Conservation (phyloP, 2,797 vertebrate genomes). For the Gadopsis bispinosus region DNA sequence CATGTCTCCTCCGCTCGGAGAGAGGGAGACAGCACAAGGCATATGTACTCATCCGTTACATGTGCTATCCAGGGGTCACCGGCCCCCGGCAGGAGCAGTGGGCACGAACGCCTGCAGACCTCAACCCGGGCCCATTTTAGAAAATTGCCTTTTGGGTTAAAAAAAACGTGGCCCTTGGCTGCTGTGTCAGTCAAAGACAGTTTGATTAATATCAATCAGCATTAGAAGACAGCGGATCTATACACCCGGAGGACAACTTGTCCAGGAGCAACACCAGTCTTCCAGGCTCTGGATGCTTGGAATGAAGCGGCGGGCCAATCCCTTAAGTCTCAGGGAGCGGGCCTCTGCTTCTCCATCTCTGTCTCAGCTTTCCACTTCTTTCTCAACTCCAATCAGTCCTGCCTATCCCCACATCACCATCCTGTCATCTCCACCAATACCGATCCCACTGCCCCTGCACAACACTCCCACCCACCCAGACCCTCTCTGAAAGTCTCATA, state of each 20-base stretch:
- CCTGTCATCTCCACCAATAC: slow-evolving; percentile 73
- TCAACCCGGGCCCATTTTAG: slow-evolving; percentile 63
- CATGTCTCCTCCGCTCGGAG: slow-evolving; percentile 77
- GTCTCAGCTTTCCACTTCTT: slow-evolving; percentile 67
- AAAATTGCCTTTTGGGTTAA: slow-evolving; percentile 77
- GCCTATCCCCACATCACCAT: slow-evolving; percentile 76
- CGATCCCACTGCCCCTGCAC: slow-evolving; percentile 59
- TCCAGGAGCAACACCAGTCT: slow-evolving; percentile 53
- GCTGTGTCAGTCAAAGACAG: slow-evolving; percentile 76
- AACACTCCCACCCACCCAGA: slow-evolving; percentile 28
- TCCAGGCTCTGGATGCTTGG: slow-evolving; percentile 39
- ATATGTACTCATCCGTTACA: slow-evolving; percentile 81
- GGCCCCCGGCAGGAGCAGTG: slow-evolving; percentile 65
- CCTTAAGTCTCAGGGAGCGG: slow-evolving; percentile 38
- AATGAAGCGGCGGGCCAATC: slow-evolving; percentile 49
- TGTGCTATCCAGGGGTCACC: slow-evolving; percentile 77
- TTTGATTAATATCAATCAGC: slow-evolving; percentile 82
- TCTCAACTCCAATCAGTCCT: slow-evolving; percentile 73
- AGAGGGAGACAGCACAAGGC: slow-evolving; percentile 73
- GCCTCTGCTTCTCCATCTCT: slow-evolving; percentile 72
- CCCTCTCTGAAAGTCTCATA: slow-evolving; percentile 69
- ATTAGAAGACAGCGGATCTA: slow-evolving; percentile 72
- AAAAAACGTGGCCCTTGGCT: slow-evolving; percentile 61
- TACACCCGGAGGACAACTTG: slow-evolving; percentile 52
- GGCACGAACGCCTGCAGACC: slow-evolving; percentile 59